These are phyloP conservation scores for Cheiracanthium punctorium DNA, from an alignment of 2,888 invertebrate genomes.

Conservation along the genomic window DNA sequence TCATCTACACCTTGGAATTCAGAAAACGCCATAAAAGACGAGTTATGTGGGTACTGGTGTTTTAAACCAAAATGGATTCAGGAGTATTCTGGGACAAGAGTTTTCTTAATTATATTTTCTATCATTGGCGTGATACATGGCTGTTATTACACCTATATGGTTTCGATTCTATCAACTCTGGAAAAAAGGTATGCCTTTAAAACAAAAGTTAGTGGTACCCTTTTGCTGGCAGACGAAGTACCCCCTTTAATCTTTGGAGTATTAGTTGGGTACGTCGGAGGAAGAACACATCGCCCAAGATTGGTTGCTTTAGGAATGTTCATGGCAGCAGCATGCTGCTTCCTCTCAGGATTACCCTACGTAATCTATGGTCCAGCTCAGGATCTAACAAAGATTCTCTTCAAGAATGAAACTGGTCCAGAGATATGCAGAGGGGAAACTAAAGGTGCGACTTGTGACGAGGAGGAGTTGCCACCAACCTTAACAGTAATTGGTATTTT, in stretches of 20 bases:
- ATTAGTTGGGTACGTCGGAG: slow-evolving; percentile 69
- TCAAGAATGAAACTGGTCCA: background rate
- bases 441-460: slow-evolving; percentile 8
- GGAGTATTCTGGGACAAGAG: slow-evolving; percentile 60
- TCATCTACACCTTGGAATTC: no score
- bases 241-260: slow-evolving; percentile 46
- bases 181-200: slow-evolving; percentile 71
- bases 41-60: slow-evolving; percentile 65
- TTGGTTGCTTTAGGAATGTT: slow-evolving; percentile 56
- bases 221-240: slow-evolving; percentile 66
- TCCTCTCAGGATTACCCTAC: slow-evolving; percentile 58
- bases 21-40: no score
- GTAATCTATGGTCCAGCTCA: slow-evolving; percentile 62
- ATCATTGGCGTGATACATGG: slow-evolving; percentile 70
- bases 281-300: slow-evolving; percentile 56
- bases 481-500: slow-evolving; percentile 58
- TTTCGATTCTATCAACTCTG: slow-evolving; percentile 60
- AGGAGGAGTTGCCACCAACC: slow-evolving; percentile 9
- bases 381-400: background rate
- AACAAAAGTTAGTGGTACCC: slow-evolving; percentile 66
- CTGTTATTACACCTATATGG: slow-evolving; percentile 60
- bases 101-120: slow-evolving; percentile 59
- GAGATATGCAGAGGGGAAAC: slow-evolving; percentile 9
- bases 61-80: slow-evolving; percentile 71
- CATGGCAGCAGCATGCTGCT: slow-evolving; percentile 44